Evolutionary conservation across 2,113 vertebrate genomes (phyloP).

Genomic region (Pan troglodytes): NHGRI_mPanTro3-v2.1_pri NC_072402.2:144669001-144669500

Average conservation of each 20-base stretch:
- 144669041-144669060: constrained; percentile 13
- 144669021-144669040: constrained; percentile 19
- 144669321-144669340: neutral
- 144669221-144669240: neutral
- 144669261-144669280: neutral
- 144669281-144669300: too few relatives aligned
- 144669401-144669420: neutral
- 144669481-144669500: neutral
- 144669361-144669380: neutral
- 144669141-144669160: neutral
- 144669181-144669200: neutral
- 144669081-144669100: constrained; percentile 18
- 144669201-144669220: neutral
- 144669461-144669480: neutral
- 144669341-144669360: neutral
- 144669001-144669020: neutral
- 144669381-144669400: neutral
- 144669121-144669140: constrained; percentile 43
- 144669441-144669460: constrained; percentile 9
- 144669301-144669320: neutral
- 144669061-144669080: constrained; percentile 22
- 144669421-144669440: neutral
- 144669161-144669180: neutral
- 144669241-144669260: neutral
- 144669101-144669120: constrained; percentile 39